These are phyloP conservation scores for Polia nebulosa DNA, from an alignment of 2,888 invertebrate species.

Conservation along the genomic window DNA sequence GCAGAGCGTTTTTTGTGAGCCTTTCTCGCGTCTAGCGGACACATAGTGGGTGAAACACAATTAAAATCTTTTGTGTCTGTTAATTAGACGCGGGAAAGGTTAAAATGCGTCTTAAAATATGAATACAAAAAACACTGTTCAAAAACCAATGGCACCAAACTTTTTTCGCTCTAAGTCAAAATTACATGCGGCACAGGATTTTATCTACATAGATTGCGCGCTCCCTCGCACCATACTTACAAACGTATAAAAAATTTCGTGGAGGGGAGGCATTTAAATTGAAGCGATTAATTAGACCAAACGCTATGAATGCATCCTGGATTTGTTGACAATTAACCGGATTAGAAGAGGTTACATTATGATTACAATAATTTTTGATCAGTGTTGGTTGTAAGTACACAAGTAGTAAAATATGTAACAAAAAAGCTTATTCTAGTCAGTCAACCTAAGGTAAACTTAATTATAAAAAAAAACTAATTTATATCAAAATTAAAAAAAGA, in stretches of 20 bases:
- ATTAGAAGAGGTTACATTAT: neutral
- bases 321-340: neutral
- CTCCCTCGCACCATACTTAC: neutral
- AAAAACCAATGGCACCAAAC: slow-evolving; percentile 5
- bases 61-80: too few species aligned
- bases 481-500: slow-evolving; percentile 21
- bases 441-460: neutral
- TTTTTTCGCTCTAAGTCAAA: too few species aligned
- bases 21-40: too few species aligned
- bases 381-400: slow-evolving; percentile 11
- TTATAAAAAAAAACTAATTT: neutral
- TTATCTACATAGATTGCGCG: neutral
- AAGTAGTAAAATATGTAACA: neutral
- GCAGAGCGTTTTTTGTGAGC: slow-evolving; percentile 1
- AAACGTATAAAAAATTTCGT: neutral
- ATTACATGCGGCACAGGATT: neutral
- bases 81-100: too few species aligned
- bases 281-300: neutral
- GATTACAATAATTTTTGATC: neutral
- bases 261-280: neutral
- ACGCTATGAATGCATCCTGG: neutral
- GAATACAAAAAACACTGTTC: neutral
- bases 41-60: too few species aligned
- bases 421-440: slow-evolving; percentile 21
- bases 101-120: slow-evolving; percentile 6